Percentiles rank a stretch among this genome's conserved stretches.
These are phyloP conservation scores for Eubasilissa splendida DNA, from an alignment of 2,888 invertebrate genomes.

Conservation along the genomic window DNA sequence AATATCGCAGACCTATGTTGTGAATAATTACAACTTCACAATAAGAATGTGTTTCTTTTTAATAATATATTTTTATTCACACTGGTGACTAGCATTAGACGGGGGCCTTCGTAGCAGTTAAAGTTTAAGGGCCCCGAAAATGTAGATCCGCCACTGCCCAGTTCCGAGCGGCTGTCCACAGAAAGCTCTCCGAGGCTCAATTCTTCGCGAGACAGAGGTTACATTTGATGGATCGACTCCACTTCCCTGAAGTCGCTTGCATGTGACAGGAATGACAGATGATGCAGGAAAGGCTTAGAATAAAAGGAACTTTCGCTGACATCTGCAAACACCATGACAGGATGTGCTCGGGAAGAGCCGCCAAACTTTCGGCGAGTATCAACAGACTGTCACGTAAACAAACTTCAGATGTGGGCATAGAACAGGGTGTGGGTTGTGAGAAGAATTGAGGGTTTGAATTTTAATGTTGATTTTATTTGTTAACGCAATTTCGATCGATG, in stretches of 20 bases:
- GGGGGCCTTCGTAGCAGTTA: too few species aligned
- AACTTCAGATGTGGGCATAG: not conserved
- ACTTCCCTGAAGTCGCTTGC: constrained; percentile 1
- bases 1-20: too few species aligned
- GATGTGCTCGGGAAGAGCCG: not conserved
- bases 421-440: too few species aligned
- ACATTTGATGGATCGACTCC: not conserved
- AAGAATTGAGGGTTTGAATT: too few species aligned
- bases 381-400: not conserved
- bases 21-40: too few species aligned
- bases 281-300: not conserved
- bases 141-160: too few species aligned
- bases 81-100: too few species aligned
- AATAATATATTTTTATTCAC: too few species aligned
- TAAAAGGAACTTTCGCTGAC: not conserved
- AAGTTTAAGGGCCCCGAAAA: too few species aligned
- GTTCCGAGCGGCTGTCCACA: not conserved
- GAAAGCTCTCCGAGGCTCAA: not conserved
- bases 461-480: too few species aligned
- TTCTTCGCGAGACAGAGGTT: not conserved
- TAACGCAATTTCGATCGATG: too few species aligned
- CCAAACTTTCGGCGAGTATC: not conserved
- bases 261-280: not conserved
- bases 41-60: too few species aligned
- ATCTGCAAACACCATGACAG: not conserved